A percentile compares a stretch with the other conserved stretches of the same genome.
Conservation (phyloP, 2,888 invertebrate genomes). For the Rhopalosiphum nymphaeae region DNA sequence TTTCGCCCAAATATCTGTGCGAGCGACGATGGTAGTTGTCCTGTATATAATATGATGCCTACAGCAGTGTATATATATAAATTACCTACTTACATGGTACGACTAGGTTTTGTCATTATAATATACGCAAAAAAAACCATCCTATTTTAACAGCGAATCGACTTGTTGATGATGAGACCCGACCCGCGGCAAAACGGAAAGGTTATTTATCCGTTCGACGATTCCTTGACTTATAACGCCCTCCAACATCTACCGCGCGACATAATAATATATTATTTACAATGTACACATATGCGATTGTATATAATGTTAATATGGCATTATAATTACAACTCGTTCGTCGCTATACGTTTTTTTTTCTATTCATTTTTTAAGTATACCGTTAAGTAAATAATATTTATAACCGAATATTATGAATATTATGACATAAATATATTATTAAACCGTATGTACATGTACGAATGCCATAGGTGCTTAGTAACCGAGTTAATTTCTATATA, state of each 20-base stretch:
- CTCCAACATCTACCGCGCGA: not conserved
- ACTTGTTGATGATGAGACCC: not conserved
- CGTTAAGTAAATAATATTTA: not conserved
- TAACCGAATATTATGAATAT: not conserved
- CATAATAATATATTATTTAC: not conserved
- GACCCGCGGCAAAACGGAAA: not conserved
- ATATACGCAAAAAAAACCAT: not conserved
- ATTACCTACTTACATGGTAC: not conserved
- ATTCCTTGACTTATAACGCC: not conserved
- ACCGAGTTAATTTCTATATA: not conserved
- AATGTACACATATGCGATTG: not conserved
- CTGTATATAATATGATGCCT: not conserved
- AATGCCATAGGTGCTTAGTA: not conserved
- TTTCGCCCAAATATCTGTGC: conserved; percentile 5
- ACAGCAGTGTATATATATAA: not conserved
- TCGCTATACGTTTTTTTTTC: not conserved
- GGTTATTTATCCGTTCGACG: not conserved
- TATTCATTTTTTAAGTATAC: not conserved
- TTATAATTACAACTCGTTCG: not conserved
- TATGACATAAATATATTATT: not conserved
- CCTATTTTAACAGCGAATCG: not conserved
- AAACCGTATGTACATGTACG: not conserved
- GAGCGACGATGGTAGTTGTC: not conserved
- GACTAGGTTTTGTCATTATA: conserved; percentile 21
- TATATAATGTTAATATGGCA: not conserved